phyloP scores from a whole-genome alignment of 1,140 invertebrate species.

The Matsumurasca onukii region DNA sequence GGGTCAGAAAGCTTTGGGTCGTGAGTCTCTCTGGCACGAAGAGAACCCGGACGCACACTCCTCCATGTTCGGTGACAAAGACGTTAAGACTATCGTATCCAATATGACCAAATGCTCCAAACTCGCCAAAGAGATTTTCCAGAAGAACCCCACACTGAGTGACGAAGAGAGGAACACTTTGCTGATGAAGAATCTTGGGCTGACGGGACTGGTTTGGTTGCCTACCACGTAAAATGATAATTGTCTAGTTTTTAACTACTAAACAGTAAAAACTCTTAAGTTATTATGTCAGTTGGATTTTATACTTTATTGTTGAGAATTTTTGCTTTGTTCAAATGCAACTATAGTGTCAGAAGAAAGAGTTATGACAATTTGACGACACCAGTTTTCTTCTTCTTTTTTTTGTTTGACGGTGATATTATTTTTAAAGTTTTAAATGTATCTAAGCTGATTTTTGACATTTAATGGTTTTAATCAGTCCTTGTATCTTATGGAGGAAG shows the following conservation, averaged over 20 bases:
- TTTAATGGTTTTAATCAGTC: too few species aligned
- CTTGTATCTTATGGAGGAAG: too few species aligned
- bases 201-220: slow-evolving; percentile 36
- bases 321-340: too few species aligned
- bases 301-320: too few species aligned
- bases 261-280: neutral
- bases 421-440: slow-evolving; percentile 3
- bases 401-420: too few species aligned
- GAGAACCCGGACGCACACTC: slow-evolving; percentile 3
- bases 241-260: neutral
- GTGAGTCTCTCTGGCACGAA: slow-evolving; percentile 21
- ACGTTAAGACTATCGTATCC: slow-evolving; percentile 27
- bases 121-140: slow-evolving; percentile 35
- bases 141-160: slow-evolving; percentile 25
- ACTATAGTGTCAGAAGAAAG: too few species aligned
- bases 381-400: too few species aligned
- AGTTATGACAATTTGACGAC: too few species aligned
- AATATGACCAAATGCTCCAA: slow-evolving; percentile 34
- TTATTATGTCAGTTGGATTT: neutral
- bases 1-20: slow-evolving; percentile 16
- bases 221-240: slow-evolving; percentile 32
- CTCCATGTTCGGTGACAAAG: slow-evolving; percentile 32
- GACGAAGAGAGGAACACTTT: slow-evolving; percentile 34
- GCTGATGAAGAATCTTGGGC: slow-evolving; percentile 35
- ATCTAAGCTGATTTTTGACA: too few species aligned